A percentile compares a stretch with the other conserved stretches of the same genome.
Conservation (phyloP, 2,888 invertebrate species). For the Brachyptera putata region DNA sequence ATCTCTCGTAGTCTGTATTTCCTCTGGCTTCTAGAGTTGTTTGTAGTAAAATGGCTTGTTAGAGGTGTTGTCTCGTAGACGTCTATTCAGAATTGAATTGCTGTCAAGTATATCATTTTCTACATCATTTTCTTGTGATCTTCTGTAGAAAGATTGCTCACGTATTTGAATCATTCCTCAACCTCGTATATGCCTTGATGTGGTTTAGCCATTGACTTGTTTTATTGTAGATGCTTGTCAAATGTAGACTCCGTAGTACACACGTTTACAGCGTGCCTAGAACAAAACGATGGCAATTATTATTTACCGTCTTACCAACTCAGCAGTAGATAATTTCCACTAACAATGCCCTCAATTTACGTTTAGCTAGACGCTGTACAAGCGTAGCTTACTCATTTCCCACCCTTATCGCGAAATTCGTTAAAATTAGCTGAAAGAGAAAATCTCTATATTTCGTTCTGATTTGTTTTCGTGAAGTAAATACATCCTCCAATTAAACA, state of each 20-base stretch:
- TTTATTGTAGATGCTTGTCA: background rate
- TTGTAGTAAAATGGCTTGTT: too few relatives aligned
- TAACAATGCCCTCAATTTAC: constrained; percentile 7
- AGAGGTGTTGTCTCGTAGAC: background rate
- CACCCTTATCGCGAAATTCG: background rate
- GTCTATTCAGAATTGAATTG: background rate
- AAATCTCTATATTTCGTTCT: too few relatives aligned
- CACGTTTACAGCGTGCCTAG: constrained; percentile 9
- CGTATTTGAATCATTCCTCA: too few relatives aligned
- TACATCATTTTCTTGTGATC: too few relatives aligned
- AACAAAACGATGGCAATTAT: constrained; percentile 23
- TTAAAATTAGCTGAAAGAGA: background rate
- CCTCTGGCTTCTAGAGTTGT: background rate
- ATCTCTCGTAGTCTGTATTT: too few relatives aligned
- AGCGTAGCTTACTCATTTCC: background rate
- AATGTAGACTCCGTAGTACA: too few relatives aligned
- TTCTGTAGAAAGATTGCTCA: too few relatives aligned
- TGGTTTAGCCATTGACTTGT: background rate
- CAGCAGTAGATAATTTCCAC: constrained; percentile 15
- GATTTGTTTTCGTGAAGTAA: too few relatives aligned
- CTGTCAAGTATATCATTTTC: background rate
- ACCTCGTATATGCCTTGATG: too few relatives aligned
- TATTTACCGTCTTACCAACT: constrained; percentile 11
- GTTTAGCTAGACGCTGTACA: background rate
- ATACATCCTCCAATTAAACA: too few relatives aligned